phyloP scores from a whole-genome alignment of 2,113 vertebrate genomes.

The Blennius ocellaris region DNA sequence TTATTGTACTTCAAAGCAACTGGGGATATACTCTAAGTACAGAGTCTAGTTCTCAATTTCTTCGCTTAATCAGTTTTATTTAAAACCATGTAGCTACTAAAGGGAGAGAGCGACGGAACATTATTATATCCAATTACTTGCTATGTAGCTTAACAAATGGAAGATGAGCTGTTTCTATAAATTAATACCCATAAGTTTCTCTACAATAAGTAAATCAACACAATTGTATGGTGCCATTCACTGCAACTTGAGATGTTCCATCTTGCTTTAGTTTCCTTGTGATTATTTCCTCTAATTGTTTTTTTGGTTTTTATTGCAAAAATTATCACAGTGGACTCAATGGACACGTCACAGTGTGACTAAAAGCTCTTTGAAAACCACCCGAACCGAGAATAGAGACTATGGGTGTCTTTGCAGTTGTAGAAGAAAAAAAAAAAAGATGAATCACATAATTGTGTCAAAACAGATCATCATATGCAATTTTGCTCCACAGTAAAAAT shows the following conservation, averaged over 20 bases:
- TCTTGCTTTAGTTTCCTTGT: neutral
- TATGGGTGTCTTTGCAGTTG: conserved; percentile 30
- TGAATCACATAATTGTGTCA: conserved; percentile 22
- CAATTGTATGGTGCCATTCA: conserved; percentile 12
- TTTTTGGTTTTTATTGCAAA: conserved; percentile 7
- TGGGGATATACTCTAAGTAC: neutral
- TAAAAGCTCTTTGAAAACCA: conserved; percentile 23
- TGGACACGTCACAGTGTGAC: conserved; percentile 20
- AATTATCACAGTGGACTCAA: conserved; percentile 14
- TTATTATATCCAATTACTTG: neutral
- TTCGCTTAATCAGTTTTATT: conserved; percentile 7
- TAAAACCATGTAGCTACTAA: conserved; percentile 1
- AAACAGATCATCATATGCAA: conserved; percentile 11
- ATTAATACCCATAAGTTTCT: conserved; percentile 13
- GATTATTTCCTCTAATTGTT: conserved; percentile 27
- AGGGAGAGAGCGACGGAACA: neutral
- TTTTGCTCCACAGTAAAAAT: neutral
- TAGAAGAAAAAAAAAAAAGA: conserved; percentile 13
- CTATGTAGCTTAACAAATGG: conserved; percentile 8
- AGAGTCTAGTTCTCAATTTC: neutral
- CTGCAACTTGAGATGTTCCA: conserved; percentile 9
- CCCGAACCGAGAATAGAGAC: conserved; percentile 25
- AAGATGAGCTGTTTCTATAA: neutral
- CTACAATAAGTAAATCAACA: conserved; percentile 16
- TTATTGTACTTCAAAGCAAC: neutral